Base-by-base conservation (phyloP, 2,888 invertebrate species). In the Cheilosia grossa region DNA sequence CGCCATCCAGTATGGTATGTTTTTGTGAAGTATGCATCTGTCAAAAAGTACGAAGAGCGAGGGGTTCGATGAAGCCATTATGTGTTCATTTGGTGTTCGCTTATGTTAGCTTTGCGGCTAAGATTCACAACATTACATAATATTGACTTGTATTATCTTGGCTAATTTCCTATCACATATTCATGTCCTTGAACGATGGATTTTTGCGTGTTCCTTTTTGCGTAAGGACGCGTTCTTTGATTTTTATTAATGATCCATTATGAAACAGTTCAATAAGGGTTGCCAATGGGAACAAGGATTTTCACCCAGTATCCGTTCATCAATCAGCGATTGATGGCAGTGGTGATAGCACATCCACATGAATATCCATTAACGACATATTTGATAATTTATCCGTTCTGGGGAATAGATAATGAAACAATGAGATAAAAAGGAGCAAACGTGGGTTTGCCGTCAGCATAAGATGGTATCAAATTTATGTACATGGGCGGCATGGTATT, bases 271-370 rank as follows among this genome's bases (percentile, higher is more conserved):
- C 47, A 74, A 64, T 64, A 47, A 56, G 15, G 64, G 47, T 47
- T 56, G 64, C 56, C 64, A 64, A 33, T 74, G 54, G 47, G 66
- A 47, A 51, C 37, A 66, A 51, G 49, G 64, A 64, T 37, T 49
- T 58, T 64, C 44, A 7, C 47, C 44, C 44, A 33, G 54, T 56
- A 44, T 44, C 4, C 44, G 19, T 53, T 19, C 69, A 69, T 69
- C 47, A 15, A 21, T 56, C 33, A 10, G 47, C 10, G 4, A 19
- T 2, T 15, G 27, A 21, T 13, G 51, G 6, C n/a, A 37, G n/a
- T 10, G 15, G 40, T 59, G 17, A 44, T 27, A 21, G 33, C 37
- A 30, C 59, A 33, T 19, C 7, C 19, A 33, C 33, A 44, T 59
- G 49, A 44, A 17, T 37, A 21, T 49, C 40, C 70, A 59, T 49